phyloP scores from a whole-genome alignment of 2,888 invertebrate species.

The Sesia bembeciformis region DNA sequence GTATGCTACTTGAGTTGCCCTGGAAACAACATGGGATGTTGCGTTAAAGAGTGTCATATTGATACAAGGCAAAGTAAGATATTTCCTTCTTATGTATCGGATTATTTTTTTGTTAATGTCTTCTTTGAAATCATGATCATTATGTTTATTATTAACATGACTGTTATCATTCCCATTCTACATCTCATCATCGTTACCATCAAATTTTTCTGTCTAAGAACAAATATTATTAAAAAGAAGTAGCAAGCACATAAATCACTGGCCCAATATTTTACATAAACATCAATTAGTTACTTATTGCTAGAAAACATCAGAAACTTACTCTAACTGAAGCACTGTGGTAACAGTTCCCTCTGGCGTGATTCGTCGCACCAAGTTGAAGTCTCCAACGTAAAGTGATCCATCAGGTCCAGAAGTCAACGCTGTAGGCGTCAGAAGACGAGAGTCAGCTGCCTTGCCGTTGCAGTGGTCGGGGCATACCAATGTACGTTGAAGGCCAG shows the following conservation, averaged over 20 bases:
- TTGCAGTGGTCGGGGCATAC: slow-evolving; percentile 92
- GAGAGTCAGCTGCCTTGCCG: slow-evolving; percentile 88
- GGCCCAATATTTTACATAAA: too few relatives aligned
- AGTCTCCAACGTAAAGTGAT: slow-evolving; percentile 96
- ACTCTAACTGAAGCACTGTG: slow-evolving; percentile 91
- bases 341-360: slow-evolving; percentile 92
- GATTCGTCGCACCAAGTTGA: slow-evolving; percentile 93
- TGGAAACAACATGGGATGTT: slow-evolving; percentile 39
- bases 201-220: too few relatives aligned
- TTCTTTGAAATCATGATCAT: too few relatives aligned
- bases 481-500: slow-evolving; percentile 88
- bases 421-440: slow-evolving; percentile 93
- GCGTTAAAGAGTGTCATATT: too few relatives aligned
- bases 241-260: too few relatives aligned
- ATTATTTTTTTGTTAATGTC: too few relatives aligned
- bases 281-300: too few relatives aligned
- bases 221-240: too few relatives aligned
- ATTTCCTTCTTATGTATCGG: too few relatives aligned
- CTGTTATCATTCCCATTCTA: too few relatives aligned
- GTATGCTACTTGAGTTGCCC: slow-evolving; percentile 96
- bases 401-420: slow-evolving; percentile 97
- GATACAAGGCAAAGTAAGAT: neutral
- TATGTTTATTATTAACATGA: too few relatives aligned
- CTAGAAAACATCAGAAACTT: slow-evolving; percentile 19
- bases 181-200: too few relatives aligned